Evolutionary conservation across 2,113 vertebrate genomes (phyloP).

Genomic region (Vombatus ursinus): DNA sequence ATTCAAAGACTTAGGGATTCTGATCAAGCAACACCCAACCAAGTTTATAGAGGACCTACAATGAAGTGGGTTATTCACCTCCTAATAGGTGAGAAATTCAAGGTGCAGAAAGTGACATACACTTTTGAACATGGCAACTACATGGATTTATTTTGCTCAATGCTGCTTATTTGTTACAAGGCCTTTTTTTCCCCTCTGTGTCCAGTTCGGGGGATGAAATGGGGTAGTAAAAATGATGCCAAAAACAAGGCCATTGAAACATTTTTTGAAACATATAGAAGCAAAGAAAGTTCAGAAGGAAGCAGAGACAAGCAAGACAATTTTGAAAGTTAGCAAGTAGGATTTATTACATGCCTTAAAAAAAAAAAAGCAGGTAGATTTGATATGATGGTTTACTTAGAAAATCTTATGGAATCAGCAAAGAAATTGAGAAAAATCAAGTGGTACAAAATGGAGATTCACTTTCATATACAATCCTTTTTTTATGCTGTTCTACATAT

Average conservation of each 20-base stretch:
- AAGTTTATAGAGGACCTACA: neutral
- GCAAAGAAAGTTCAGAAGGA: neutral
- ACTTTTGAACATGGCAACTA: neutral
- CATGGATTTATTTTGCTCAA: neutral
- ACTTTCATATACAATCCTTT: neutral
- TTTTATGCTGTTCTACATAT: neutral
- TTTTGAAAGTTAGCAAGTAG: neutral
- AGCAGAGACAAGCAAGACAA: neutral
- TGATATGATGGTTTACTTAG: neutral
- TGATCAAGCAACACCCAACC: neutral
- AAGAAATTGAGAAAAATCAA: neutral
- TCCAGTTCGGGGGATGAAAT: neutral
- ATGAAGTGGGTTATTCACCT: neutral
- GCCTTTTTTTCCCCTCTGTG: neutral
- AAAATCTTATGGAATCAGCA: neutral
- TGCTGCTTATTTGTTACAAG: neutral
- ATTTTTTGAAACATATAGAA: neutral
- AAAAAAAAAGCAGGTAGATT: neutral
- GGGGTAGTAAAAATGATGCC: neutral
- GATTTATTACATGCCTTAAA: neutral
- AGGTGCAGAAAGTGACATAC: neutral
- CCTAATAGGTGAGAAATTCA: neutral
- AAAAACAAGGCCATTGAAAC: neutral
- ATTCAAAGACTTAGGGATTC: neutral
- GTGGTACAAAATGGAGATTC: neutral